phyloP scores from a whole-genome alignment of 2,113 vertebrate genomes.

The Pluvianellus socialis region DNA sequence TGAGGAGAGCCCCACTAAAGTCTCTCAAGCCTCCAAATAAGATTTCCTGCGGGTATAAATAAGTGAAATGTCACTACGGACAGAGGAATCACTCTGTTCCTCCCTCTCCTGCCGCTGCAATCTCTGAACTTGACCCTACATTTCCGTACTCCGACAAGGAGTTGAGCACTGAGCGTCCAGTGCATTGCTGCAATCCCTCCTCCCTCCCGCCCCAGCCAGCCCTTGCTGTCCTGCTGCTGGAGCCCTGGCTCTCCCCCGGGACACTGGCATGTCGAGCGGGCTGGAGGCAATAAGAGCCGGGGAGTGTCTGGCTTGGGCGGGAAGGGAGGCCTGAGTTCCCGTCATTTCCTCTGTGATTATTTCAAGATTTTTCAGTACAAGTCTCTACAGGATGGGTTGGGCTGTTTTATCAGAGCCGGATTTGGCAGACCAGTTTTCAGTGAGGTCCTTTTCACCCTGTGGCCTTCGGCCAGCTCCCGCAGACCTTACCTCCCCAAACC shows the following conservation, averaged over 20 bases:
- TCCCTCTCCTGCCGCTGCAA: background rate
- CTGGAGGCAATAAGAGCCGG: background rate
- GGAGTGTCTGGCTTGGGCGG: background rate
- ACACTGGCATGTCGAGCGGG: accelerated
- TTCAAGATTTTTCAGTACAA: conserved; percentile 37
- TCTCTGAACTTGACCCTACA: conserved; percentile 4
- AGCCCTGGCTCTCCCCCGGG: background rate
- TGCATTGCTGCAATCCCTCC: accelerated
- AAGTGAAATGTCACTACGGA: conserved; percentile 1
- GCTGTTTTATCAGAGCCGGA: conserved; percentile 7
- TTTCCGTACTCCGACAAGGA: background rate
- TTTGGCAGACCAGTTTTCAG: background rate
- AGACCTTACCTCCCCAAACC: background rate
- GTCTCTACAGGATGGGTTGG: conserved; percentile 51
- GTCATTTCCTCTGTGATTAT: conserved; percentile 30
- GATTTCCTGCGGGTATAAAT: background rate
- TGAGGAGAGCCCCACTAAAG: background rate
- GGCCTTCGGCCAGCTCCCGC: background rate
- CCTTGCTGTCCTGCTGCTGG: accelerated
- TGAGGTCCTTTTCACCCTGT: background rate
- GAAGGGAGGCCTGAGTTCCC: conserved; percentile 1
- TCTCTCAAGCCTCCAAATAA: background rate
- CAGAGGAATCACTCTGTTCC: background rate
- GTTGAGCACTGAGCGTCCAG: accelerated
- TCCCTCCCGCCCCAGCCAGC: background rate